phyloP scores from a whole-genome alignment of 1,140 invertebrate species.

The Rhynchophorus ferrugineus region DNA sequence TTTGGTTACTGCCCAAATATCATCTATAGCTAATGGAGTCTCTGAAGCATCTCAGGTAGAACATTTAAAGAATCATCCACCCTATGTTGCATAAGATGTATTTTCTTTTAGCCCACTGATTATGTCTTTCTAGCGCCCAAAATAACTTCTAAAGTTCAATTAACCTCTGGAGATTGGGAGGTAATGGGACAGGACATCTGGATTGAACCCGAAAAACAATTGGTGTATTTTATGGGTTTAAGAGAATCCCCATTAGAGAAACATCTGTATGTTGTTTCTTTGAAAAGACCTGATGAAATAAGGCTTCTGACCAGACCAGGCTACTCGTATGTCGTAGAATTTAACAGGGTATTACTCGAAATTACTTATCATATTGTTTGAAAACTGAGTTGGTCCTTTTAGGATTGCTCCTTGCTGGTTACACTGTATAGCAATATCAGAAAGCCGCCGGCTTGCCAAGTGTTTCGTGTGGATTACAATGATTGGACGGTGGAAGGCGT shows the following conservation, averaged over 20 bases:
- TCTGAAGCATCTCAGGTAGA: conserved; percentile 42
- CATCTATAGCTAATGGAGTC: conserved; percentile 43
- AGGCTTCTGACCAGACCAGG: conserved; percentile 65
- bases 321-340: conserved; percentile 71
- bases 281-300: conserved; percentile 57
- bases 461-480: conserved; percentile 63
- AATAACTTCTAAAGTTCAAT: conserved; percentile 56
- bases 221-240: conserved; percentile 77
- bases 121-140: conserved; percentile 50
- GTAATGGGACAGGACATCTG: conserved; percentile 69
- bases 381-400: conserved; percentile 12
- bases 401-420: conserved; percentile 79
- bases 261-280: conserved; percentile 73
- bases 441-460: conserved; percentile 70
- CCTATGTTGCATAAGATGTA: background rate
- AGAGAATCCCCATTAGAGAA: conserved; percentile 74
- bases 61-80: background rate
- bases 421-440: conserved; percentile 84
- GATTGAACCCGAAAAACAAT: conserved; percentile 61
- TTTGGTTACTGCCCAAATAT: conserved; percentile 53
- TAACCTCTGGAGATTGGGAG: conserved; percentile 79
- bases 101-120: conserved; percentile 37
- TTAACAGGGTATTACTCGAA: conserved; percentile 55
- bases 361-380: background rate
- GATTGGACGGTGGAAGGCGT: conserved; percentile 60